Evolutionary conservation across 1,140 invertebrate genomes (phyloP).

Genomic region (Tetramorium simillimum): DNA sequence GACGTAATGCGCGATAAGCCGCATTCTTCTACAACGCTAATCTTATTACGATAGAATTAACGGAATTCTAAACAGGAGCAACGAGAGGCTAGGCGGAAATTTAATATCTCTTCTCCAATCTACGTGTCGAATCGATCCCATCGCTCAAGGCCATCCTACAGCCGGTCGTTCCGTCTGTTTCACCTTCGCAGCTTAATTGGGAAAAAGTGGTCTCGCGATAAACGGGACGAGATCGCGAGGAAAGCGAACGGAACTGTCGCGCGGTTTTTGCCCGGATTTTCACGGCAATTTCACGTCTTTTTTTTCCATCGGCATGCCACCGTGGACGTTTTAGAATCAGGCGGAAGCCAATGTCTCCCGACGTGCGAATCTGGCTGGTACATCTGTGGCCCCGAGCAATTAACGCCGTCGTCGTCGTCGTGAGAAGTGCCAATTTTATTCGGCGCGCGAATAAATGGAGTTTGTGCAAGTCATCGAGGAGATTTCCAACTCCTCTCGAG

Average conservation of each 20-base stretch:
- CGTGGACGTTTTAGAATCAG: conserved; percentile 20
- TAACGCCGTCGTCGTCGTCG: conserved; percentile 8
- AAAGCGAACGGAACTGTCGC: conserved; percentile 43
- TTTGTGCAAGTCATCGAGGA: background rate
- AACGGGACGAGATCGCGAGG: background rate
- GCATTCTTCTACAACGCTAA: background rate
- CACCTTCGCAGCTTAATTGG: conserved; percentile 54
- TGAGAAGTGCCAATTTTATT: conserved; percentile 62
- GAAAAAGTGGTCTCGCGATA: conserved; percentile 50
- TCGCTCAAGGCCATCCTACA: conserved; percentile 11
- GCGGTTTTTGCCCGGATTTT: conserved; percentile 40
- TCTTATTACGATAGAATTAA: background rate
- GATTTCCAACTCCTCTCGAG: background rate
- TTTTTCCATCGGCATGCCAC: background rate
- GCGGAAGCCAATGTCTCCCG: conserved; percentile 44
- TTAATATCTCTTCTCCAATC: conserved; percentile 18
- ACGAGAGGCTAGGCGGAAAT: background rate
- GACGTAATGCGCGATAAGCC: background rate
- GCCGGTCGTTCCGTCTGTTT: background rate
- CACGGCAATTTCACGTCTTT: conserved; percentile 25
- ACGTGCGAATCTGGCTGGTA: conserved; percentile 11
- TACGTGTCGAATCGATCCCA: background rate
- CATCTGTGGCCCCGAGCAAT: conserved; percentile 31
- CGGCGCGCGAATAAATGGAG: conserved; percentile 12
- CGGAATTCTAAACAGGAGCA: background rate